phyloP scores from a whole-genome alignment of 2,113 vertebrate species.

The Zeus faber region DNA sequence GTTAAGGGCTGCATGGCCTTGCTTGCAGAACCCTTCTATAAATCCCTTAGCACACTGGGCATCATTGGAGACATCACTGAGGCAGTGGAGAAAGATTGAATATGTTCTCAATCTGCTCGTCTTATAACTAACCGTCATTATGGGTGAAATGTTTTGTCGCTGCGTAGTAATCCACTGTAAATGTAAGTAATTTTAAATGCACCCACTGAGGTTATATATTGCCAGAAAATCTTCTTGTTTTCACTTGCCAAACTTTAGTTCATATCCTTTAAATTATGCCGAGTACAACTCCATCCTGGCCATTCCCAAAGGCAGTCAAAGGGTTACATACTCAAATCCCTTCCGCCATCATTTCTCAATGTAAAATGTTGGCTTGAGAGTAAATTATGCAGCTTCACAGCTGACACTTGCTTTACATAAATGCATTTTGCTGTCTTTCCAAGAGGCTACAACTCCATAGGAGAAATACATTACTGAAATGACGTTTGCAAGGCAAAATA shows the following conservation, averaged over 20 bases:
- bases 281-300: slow-evolving; percentile 7
- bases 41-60: no score
- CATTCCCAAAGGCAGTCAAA: slow-evolving; percentile 12
- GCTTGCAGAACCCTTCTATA: no score
- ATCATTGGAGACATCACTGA: no score
- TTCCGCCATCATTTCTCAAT: slow-evolving; percentile 8
- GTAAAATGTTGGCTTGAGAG: slow-evolving; percentile 19
- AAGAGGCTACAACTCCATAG: slow-evolving; percentile 14
- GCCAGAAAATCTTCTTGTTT: background rate
- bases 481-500: background rate
- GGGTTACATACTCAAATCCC: slow-evolving; percentile 14
- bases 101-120: no score
- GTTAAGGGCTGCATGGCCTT: no score
- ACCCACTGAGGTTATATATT: no score
- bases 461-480: slow-evolving; percentile 10
- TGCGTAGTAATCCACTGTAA: no score
- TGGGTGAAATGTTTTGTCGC: no score
- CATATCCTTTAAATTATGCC: slow-evolving; percentile 13
- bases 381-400: slow-evolving; percentile 31
- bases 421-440: slow-evolving; percentile 39
- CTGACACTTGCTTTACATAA: slow-evolving; percentile 26
- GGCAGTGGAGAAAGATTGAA: no score
- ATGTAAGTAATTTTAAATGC: no score
- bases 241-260: slow-evolving; percentile 5
- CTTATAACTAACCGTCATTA: no score